Percentiles rank a stretch among this genome's conserved stretches.
These are phyloP conservation scores for Puntigrus tetrazona DNA, from an alignment of 2,113 vertebrate genomes.

Conservation along the genomic window DNA sequence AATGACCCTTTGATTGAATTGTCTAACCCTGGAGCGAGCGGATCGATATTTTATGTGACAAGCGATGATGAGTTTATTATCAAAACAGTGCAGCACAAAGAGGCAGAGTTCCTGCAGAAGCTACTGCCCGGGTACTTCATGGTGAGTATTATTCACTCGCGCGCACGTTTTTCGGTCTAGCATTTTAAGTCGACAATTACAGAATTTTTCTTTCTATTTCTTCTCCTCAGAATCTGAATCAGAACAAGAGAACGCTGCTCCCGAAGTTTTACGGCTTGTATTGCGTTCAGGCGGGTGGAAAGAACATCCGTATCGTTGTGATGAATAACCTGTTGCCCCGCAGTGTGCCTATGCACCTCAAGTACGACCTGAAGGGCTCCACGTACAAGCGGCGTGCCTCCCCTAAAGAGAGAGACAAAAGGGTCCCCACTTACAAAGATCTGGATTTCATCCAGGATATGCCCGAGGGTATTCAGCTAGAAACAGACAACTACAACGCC, in stretches of 20 bases:
- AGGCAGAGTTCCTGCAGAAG: slow-evolving; percentile 94
- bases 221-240: slow-evolving; percentile 86
- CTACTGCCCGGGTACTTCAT: slow-evolving; percentile 95
- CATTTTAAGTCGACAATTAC: not conserved
- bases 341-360: slow-evolving; percentile 88
- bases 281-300: slow-evolving; percentile 88
- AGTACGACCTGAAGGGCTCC: slow-evolving; percentile 94
- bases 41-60: slow-evolving; percentile 93
- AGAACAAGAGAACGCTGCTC: slow-evolving; percentile 90
- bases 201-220: not conserved
- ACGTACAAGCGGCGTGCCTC: slow-evolving; percentile 90
- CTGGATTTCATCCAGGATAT: slow-evolving; percentile 89
- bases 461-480: slow-evolving; percentile 82
- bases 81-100: slow-evolving; percentile 96
- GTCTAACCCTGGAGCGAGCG: slow-evolving; percentile 90
- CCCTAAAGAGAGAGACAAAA: slow-evolving; percentile 84
- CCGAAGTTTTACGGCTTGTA: slow-evolving; percentile 96
- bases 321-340: slow-evolving; percentile 95
- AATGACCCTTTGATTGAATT: slow-evolving; percentile 88
- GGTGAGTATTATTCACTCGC: slow-evolving; percentile 67
- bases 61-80: slow-evolving; percentile 94
- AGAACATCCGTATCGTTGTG: slow-evolving; percentile 92
- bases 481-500: slow-evolving; percentile 84
- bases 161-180: not conserved
- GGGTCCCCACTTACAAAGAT: slow-evolving; percentile 90